Percentiles rank a stretch among this genome's conserved stretches.
These are phyloP conservation scores for rat (Rattus norvegicus) DNA, from an alignment of 2,113 vertebrate genomes.

Conservation along the genomic window GRCr8 NC_086026.1:70600501-70601000, in stretches of 20 bases:
- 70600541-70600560: not conserved
- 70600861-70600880: not conserved
- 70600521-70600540: not conserved
- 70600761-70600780: not conserved
- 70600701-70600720: not conserved
- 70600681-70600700: too few species aligned
- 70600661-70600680: not conserved
- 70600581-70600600: too few species aligned
- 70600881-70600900: not conserved
- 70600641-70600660: not conserved
- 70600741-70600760: too few species aligned
- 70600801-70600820: not conserved
- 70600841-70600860: not conserved
- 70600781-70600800: too few species aligned
- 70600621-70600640: not conserved
- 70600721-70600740: accelerated
- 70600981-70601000: not conserved
- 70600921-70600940: not conserved
- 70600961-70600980: not conserved
- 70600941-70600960: not conserved
- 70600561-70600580: not conserved
- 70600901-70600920: not conserved
- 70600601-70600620: not conserved
- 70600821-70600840: not conserved
- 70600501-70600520: not conserved